Evolutionary conservation across 2,113 vertebrate species (phyloP), one percentile per base, ranked within the genome.

Genomic region (Pogonocichla stellata): DNA sequence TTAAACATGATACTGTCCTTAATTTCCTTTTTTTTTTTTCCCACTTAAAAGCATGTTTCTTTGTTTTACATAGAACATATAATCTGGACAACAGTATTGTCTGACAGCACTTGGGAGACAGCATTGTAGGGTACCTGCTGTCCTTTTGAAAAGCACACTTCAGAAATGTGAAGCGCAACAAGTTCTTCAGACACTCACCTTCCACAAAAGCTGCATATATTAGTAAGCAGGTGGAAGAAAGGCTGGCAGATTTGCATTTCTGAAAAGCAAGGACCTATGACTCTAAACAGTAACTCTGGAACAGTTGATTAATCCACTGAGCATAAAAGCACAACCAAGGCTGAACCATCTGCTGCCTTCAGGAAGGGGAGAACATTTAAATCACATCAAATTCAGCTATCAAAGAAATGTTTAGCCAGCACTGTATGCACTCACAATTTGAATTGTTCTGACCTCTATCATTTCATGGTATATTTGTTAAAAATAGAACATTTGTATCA

Each of bases 1-100:
- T 61, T 62, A 62, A 84, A 86, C 14, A 42, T 9, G 3, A 29
- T 29, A 45, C 6, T 47, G 34, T 45, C 33, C 26, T 81, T 57
- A 25, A 1, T 66, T 45, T 10, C 18, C 3, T 3, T 24, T 40
- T 67, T 34, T 67, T 34, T 64, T 17, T 1, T 8, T 3, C 2
- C 25, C 16, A 22, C 22, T 72, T 50, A 64, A 70, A 75, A 67
- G 15, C 15, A 20, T 19, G 10, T 42, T 86, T 70, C 11, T 54
- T n/a, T 64, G n/a, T 45, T 93, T 96, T 53, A 61, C 1, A 2
- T 13, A 54, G 23, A 82, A 88, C 22, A 47, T 14, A 47, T 23
- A 50, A 89, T 65, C 58, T 58, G 51, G 24, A 70, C 34, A 65
- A 57, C 17, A 74, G 62, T 53, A 36, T 18, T 78, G 24, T 29